Evolutionary conservation across 2,113 vertebrate species (phyloP), one percentile per base, ranked within the genome.

Genomic region (Crotophaga sulcirostris): DNA sequence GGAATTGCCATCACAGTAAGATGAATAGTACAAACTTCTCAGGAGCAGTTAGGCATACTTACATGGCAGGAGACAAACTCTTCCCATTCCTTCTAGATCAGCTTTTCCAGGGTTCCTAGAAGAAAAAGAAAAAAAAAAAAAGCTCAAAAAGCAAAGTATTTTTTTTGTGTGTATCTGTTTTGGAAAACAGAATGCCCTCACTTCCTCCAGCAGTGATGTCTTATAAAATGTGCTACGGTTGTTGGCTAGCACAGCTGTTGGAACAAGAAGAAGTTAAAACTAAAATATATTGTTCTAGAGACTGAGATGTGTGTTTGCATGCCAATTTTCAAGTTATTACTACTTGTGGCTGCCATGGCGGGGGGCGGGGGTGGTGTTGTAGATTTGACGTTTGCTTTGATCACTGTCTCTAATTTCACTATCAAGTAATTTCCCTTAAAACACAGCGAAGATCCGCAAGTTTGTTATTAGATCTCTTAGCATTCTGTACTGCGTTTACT

Each of bases 401-500:
- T 82, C 62, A 42, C 55, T 94, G 63, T 84, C 58, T 96, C 75
- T 90, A 60, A 83, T 64, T 93, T 93, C 82, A 38, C 26, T 84
- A 25, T 64, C 54, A 54, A 49, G 13, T 89, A 93, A 90, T 81
- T 93, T 92, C 38, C 66, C 49, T 95, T 70, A 80, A 77, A 3
- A 11, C 36, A 51, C 67, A 93, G 84, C 84, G 89, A 97, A 95
- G 70, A 94, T 82, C 49, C 78, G 85, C 84, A 75, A 10, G 60
- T 94, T 89, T 72, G 44, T 94, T 96, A 72, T 70, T 93, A 87
- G 79, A 96, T 96, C 86, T 90, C 62, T 89, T 94, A 90, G n/a
- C 84, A 31, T 92, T 95, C 59, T 96, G 42, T 97, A 92, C 66
- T 96, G 76, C 84, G 85, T 92, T 96, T 96, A 98, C 96, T 97